Conservation (phyloP, 2,888 invertebrate species). For the Bursaphelenchus okinawaensis region DNA sequence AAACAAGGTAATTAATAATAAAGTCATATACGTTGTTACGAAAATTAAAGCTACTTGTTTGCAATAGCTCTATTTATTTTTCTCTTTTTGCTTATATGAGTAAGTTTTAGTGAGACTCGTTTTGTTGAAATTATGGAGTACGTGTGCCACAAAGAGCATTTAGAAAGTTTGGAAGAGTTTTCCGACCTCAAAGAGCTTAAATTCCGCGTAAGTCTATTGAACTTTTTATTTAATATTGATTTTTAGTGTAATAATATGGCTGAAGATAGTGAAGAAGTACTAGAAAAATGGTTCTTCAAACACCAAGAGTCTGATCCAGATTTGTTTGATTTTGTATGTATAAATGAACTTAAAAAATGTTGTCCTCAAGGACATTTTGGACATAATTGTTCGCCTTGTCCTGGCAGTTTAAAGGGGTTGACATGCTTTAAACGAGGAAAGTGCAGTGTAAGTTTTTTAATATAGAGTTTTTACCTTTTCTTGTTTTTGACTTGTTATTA, state of each 20-base stretch:
- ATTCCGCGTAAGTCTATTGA: constrained; percentile 43
- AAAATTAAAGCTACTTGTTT: background rate
- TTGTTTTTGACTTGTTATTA: constrained; percentile 1
- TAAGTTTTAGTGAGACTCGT: constrained; percentile 72
- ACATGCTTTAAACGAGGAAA: constrained; percentile 79
- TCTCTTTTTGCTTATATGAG: no score
- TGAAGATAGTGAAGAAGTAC: constrained; percentile 73
- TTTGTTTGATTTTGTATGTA: constrained; percentile 73
- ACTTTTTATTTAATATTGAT: background rate
- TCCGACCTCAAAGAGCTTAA: constrained; percentile 40
- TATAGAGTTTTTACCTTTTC: background rate
- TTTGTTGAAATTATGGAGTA: constrained; percentile 83
- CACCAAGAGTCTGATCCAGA: constrained; percentile 66
- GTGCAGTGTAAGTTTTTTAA: constrained; percentile 63
- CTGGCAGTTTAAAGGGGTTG: constrained; percentile 66
- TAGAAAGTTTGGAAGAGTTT: constrained; percentile 57
- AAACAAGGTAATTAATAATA: constrained; percentile 63
- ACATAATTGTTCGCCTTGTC: constrained; percentile 73
- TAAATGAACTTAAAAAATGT: constrained; percentile 66
- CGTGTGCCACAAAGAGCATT: constrained; percentile 69
- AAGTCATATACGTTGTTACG: background rate
- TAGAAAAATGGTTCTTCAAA: constrained; percentile 85
- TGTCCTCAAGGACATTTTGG: constrained; percentile 81
- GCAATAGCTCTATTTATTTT: constrained; percentile 2
- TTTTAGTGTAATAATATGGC: constrained; percentile 76